Base-by-base conservation (phyloP, 1,140 invertebrate genomes). In the Drosophila sulfurigaster region DNA sequence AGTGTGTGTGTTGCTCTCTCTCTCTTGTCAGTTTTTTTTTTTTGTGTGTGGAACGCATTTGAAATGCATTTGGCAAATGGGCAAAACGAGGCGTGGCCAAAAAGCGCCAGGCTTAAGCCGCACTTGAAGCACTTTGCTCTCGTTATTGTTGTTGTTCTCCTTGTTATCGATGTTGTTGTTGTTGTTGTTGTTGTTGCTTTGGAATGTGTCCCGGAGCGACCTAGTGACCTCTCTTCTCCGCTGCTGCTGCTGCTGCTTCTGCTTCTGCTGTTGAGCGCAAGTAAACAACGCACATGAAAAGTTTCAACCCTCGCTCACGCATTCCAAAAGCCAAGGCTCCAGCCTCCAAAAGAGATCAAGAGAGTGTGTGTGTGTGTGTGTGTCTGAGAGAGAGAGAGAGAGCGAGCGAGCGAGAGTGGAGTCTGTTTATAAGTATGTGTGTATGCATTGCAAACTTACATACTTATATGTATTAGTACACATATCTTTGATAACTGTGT, bases 1-100 rank as follows among this genome's bases (percentile, higher is more conserved):
- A 25, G 35, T 35, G 51, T 72, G 60, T 46, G 52, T 71, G 15
- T 43, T 30, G 30, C 65, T 75, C 65, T 62, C 58, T 69, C 51
- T 8, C 11, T 38, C 30, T 57, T 65, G 3, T 25, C 3, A 25
- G 20, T 2, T 25, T 25, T 25, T 25, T 25, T 25, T 25, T 25
- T 25, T 4, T 4, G 20, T 25, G 3, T 75, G 81, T 85, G 81
- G 81, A 85, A 81, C 81, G 81, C 78, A 85, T 85, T 85, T 85
- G 72, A 83, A 80, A 80, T 83, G 81, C 81, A 85, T 77, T 65
- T 73, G 80, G 30, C 75, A 82, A 70, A 74, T 78, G 69, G 75
- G 66, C 77, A 83, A 57, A 79, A 83, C 80, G 81, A 81, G 81
- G 81, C 81, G 81, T 83, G 81, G 81, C 77, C 64, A 72, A 45